Conservation (phyloP, 2,113 vertebrate genomes). For the Macaca nemestrina region DNA sequence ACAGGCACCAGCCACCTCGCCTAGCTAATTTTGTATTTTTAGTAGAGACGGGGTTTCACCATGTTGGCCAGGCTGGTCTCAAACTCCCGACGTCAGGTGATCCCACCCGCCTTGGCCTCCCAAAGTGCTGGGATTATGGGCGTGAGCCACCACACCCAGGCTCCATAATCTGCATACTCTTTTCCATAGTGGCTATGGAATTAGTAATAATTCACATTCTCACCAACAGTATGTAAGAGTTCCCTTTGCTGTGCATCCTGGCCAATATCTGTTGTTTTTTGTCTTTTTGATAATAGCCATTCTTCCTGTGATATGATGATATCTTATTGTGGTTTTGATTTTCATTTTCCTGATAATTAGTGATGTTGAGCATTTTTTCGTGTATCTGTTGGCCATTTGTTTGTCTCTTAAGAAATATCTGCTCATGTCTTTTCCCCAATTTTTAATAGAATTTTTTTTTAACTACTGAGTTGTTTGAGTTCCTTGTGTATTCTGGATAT, state of each 20-base stretch:
- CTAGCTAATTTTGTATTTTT: no score
- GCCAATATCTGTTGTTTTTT: background rate
- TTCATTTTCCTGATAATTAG: background rate
- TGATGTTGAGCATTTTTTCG: background rate
- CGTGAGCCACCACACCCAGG: no score
- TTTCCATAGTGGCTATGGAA: background rate
- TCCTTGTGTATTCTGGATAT: background rate
- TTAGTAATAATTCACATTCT: background rate
- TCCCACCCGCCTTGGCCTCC: no score
- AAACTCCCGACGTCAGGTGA: no score
- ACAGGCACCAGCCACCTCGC: no score
- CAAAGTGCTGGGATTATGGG: no score
- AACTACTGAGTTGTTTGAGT: background rate
- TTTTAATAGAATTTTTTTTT: background rate
- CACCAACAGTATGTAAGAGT: background rate
- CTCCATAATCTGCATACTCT: background rate
- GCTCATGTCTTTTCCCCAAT: background rate
- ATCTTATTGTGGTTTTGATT: background rate
- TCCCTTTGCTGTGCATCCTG: background rate
- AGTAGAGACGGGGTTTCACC: no score
- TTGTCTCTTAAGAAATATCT: background rate
- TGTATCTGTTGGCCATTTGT: background rate
- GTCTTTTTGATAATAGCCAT: background rate
- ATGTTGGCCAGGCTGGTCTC: no score
- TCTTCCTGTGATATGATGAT: background rate